Conservation (phyloP, 2,113 vertebrate genomes). For the Glareola pratincola region DNA sequence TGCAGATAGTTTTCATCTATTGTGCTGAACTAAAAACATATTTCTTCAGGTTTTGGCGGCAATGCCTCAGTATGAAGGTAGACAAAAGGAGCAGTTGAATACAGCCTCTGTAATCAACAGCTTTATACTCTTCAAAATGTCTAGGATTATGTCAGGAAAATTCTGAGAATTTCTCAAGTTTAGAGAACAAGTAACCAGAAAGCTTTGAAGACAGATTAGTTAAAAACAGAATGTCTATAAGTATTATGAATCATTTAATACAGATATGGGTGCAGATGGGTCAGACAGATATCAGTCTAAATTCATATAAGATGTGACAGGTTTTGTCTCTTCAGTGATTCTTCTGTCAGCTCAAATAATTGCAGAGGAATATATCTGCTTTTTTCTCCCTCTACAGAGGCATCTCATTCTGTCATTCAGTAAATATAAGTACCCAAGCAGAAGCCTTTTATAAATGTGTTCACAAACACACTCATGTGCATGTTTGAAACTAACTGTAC, state of each 20-base stretch:
- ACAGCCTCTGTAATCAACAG: constrained; percentile 6
- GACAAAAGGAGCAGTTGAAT: background rate
- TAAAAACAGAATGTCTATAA: constrained; percentile 17
- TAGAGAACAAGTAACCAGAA: constrained; percentile 20
- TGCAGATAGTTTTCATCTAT: background rate
- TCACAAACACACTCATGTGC: background rate
- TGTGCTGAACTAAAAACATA: background rate
- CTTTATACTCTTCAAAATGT: constrained; percentile 13
- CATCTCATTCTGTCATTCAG: constrained; percentile 39
- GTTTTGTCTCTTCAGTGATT: constrained; percentile 51
- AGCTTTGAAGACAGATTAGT: constrained; percentile 44
- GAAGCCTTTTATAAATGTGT: constrained; percentile 24
- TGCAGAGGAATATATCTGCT: constrained; percentile 27
- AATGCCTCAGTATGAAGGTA: background rate
- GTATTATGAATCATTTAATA: constrained; percentile 23
- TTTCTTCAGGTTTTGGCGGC: background rate
- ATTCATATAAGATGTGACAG: constrained; percentile 32
- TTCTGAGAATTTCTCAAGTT: constrained; percentile 1
- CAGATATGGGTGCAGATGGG: constrained; percentile 11
- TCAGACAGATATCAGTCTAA: constrained; percentile 33
- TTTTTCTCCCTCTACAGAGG: background rate
- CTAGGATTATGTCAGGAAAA: constrained; percentile 21
- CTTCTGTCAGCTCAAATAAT: constrained; percentile 50
- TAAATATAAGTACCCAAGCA: background rate
- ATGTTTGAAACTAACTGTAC: background rate